These are phyloP conservation scores for Lasioglossum leucozonium DNA, from an alignment of 2,888 invertebrate genomes.

Conservation along the genomic window DNA sequence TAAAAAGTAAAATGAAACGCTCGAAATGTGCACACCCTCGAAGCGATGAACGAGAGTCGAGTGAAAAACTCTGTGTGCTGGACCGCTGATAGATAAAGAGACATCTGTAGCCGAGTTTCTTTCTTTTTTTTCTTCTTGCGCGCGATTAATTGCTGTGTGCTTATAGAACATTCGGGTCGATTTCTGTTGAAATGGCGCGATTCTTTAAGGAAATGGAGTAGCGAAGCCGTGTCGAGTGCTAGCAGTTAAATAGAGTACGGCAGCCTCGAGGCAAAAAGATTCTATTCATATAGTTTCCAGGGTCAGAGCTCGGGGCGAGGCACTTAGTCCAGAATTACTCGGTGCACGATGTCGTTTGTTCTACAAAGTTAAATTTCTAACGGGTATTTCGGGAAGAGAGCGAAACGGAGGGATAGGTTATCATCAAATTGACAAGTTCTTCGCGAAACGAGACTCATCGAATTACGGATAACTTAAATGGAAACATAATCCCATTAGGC, in stretches of 20 bases:
- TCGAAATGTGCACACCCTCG: neutral
- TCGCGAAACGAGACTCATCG: neutral
- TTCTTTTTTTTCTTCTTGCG: neutral
- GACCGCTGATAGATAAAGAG: neutral
- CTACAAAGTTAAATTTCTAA: slow-evolving; percentile 3
- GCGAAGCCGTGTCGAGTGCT: neutral
- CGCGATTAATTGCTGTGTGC: neutral
- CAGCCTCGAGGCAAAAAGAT: slow-evolving; percentile 6
- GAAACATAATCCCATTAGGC: neutral
- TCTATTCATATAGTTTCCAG: slow-evolving; percentile 16
- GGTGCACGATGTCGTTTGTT: slow-evolving; percentile 1
- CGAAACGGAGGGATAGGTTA: too few relatives aligned
- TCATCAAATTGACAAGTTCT: neutral
- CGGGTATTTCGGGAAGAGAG: neutral
- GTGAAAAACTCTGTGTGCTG: neutral
- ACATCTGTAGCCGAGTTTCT: neutral
- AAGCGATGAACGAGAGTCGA: neutral
- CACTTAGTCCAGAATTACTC: neutral
- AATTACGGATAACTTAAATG: slow-evolving; percentile 2
- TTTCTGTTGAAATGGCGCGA: neutral
- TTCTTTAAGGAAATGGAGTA: slow-evolving; percentile 1
- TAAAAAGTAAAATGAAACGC: neutral
- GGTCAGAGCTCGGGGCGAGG: slow-evolving; percentile 1
- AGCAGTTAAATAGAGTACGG: slow-evolving; percentile 9
- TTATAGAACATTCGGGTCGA: neutral